phyloP scores from a whole-genome alignment of 1,140 invertebrate genomes.

The Drosophila eugracilis region DNA sequence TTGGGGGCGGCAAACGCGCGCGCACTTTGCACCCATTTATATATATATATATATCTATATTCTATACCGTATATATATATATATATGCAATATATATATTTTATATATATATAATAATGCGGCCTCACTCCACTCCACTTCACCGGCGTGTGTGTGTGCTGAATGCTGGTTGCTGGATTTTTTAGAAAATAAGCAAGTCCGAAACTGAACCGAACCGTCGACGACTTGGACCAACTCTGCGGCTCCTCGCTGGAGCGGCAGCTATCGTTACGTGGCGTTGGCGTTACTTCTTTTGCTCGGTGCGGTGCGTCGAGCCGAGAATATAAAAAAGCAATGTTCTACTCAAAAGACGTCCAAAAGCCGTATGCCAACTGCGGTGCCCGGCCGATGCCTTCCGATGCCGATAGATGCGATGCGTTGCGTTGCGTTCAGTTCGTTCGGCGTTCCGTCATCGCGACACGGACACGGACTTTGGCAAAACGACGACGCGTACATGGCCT shows the following conservation, averaged over 20 bases:
- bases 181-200: conserved; percentile 84
- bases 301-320: conserved; percentile 78
- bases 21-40: conserved; percentile 68
- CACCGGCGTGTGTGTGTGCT: conserved; percentile 60
- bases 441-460: conserved; percentile 74
- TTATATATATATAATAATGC: conserved; percentile 81
- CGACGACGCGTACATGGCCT: conserved; percentile 51
- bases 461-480: conserved; percentile 31
- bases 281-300: conserved; percentile 65
- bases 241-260: conserved; percentile 47
- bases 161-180: conserved; percentile 42
- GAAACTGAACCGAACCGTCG: conserved; percentile 82
- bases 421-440: conserved; percentile 73
- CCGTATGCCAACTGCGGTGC: conserved; percentile 83
- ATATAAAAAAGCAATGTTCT: conserved; percentile 85
- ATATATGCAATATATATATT: conserved; percentile 69
- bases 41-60: conserved; percentile 66
- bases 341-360: conserved; percentile 85
- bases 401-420: conserved; percentile 69
- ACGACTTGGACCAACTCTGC: conserved; percentile 79
- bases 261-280: conserved; percentile 35
- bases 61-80: conserved; percentile 63
- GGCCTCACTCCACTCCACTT: conserved; percentile 38
- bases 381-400: conserved; percentile 70
- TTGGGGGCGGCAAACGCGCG: conserved; percentile 69